Conservation (phyloP, 2,888 invertebrate species). For the Xylota sylvarum region DNA sequence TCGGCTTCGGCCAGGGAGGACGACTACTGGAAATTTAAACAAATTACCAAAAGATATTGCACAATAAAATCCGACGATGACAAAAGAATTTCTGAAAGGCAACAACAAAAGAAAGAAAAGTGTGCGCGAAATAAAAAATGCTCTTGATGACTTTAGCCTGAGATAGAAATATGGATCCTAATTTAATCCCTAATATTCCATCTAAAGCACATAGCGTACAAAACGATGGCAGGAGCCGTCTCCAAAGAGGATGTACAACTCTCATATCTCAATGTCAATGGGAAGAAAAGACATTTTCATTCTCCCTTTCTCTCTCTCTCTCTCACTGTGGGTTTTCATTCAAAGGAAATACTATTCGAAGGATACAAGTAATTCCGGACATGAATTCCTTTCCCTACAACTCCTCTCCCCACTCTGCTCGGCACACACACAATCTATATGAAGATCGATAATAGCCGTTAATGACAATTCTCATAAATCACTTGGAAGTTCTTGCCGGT, state of each 20-base stretch:
- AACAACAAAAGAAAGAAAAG: background rate
- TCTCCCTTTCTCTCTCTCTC: background rate
- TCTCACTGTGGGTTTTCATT: conserved; percentile 18
- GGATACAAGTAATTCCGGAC: conserved; percentile 74
- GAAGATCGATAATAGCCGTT: conserved; percentile 78
- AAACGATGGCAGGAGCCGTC: conserved; percentile 23
- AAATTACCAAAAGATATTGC: conserved; percentile 44
- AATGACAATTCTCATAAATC: conserved; percentile 84
- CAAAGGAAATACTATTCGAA: conserved; percentile 55
- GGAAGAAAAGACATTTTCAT: conserved; percentile 55
- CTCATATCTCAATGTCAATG: conserved; percentile 73
- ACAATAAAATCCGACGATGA: conserved; percentile 56
- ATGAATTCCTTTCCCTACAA: conserved; percentile 61
- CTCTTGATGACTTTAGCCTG: conserved; percentile 61
- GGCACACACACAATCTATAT: conserved; percentile 45
- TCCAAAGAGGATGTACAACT: conserved; percentile 61
- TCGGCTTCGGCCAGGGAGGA: conserved; percentile 17
- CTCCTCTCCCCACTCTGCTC: background rate
- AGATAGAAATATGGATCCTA: conserved; percentile 73
- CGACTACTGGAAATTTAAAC: conserved; percentile 39
- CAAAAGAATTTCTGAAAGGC: conserved; percentile 58
- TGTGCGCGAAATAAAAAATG: conserved; percentile 35
- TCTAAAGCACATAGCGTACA: conserved; percentile 52
- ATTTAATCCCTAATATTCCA: conserved; percentile 72
- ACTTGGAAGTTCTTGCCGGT: conserved; percentile 78